phyloP scores from a whole-genome alignment of 1,140 invertebrate genomes.

The Psilanteris sp. region DNA sequence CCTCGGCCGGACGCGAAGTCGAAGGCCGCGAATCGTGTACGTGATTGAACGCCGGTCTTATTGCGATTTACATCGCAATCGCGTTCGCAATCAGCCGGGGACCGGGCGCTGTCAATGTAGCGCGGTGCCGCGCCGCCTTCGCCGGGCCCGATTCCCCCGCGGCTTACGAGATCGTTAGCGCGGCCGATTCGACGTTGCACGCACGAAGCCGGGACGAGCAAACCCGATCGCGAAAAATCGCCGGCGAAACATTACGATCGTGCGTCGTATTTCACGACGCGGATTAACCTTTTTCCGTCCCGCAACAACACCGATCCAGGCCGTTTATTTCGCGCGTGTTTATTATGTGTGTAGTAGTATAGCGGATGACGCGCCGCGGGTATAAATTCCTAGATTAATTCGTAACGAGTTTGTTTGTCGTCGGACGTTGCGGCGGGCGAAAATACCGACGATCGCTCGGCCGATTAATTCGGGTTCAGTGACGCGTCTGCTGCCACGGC shows the following conservation, averaged over 20 bases:
- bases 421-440: no score
- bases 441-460: no score
- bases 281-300: conserved; percentile 38
- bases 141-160: no score
- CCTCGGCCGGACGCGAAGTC: conserved; percentile 61
- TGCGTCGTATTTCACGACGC: conserved; percentile 45
- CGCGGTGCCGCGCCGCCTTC: no score
- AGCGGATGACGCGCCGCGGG: conserved; percentile 31
- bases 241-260: conserved; percentile 52
- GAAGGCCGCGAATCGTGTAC: conserved; percentile 69
- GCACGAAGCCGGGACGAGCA: conserved; percentile 57
- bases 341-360: no score
- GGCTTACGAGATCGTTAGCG: conserved; percentile 73
- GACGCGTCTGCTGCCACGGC: no score
- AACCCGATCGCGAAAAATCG: conserved; percentile 39
- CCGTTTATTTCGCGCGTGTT: conserved; percentile 12
- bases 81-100: conserved; percentile 73
- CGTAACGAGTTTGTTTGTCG: no score
- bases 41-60: conserved; percentile 73
- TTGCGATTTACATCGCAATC: conserved; percentile 77
- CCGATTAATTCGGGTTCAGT: no score
- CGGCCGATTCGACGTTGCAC: conserved; percentile 64
- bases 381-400: conserved; percentile 10
- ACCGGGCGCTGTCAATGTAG: conserved; percentile 57
- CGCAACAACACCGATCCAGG: conserved; percentile 18